A percentile compares a stretch with the other conserved stretches of the same genome.
These are phyloP conservation scores for Stenolophus ochropezus DNA, from an alignment of 2,888 invertebrate species.

Conservation along the genomic window DNA sequence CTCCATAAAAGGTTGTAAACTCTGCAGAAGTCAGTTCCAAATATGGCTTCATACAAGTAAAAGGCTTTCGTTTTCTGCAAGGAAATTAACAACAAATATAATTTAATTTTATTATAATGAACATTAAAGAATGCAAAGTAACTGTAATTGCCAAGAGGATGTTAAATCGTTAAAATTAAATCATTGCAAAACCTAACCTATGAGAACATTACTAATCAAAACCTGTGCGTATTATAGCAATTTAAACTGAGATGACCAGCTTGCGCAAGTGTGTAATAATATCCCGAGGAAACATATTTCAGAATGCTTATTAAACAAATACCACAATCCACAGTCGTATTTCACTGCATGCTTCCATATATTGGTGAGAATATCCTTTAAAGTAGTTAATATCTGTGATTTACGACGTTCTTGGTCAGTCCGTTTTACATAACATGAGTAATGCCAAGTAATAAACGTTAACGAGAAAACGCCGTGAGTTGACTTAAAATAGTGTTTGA, in stretches of 20 bases:
- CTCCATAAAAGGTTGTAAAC: too few species aligned
- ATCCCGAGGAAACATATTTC: not conserved
- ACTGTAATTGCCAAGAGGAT: not conserved
- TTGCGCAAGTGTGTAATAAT: slow-evolving; percentile 12
- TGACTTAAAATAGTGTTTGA: not conserved
- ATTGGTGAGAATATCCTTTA: not conserved
- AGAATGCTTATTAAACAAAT: slow-evolving; percentile 30
- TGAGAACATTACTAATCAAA: slow-evolving; percentile 18
- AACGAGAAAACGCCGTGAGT: not conserved
- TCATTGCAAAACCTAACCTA: not conserved
- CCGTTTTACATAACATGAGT: not conserved
- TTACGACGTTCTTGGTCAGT: not conserved
- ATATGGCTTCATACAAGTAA: too few species aligned
- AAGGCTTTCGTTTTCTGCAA: not conserved
- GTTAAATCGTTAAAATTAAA: slow-evolving; percentile 4
- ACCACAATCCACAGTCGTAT: slow-evolving; percentile 15
- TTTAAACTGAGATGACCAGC: slow-evolving; percentile 1
- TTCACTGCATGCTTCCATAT: not conserved
- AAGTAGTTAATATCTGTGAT: slow-evolving; percentile 7
- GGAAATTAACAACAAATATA: not conserved
- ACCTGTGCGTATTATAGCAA: not conserved
- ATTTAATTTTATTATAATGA: not conserved
- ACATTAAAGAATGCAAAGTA: not conserved
- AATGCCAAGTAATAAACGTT: not conserved
- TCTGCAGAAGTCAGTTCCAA: too few species aligned